Evolutionary conservation across 2,888 invertebrate genomes (phyloP).

Genomic region (Cantharis nigra): DNA sequence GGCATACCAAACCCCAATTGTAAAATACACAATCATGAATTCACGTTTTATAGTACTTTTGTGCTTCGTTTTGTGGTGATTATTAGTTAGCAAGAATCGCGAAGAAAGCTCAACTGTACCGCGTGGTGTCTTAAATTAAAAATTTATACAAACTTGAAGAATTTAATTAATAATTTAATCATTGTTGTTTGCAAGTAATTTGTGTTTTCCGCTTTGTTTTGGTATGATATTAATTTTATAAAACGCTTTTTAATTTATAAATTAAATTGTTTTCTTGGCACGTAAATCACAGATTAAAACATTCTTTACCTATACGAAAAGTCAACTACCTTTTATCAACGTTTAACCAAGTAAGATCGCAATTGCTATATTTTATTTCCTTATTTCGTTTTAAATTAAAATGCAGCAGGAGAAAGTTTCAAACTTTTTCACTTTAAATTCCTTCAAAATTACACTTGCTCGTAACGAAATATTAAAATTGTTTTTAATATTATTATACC

Average conservation of each 20-base stretch:
- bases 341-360: neutral
- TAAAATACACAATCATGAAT: slow-evolving; percentile 51
- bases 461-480: neutral
- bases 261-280: slow-evolving; percentile 33
- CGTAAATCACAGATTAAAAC: slow-evolving; percentile 24
- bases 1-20: slow-evolving; percentile 49
- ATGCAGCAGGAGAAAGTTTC: neutral
- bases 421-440: neutral
- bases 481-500: neutral
- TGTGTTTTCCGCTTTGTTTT: slow-evolving; percentile 36
- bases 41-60: slow-evolving; percentile 47
- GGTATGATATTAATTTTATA: slow-evolving; percentile 45
- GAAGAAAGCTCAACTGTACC: slow-evolving; percentile 38
- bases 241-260: slow-evolving; percentile 43
- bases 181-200: slow-evolving; percentile 50
- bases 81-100: slow-evolving; percentile 43
- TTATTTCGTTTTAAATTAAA: neutral
- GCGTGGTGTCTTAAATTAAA: slow-evolving; percentile 51
- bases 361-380: neutral
- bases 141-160: slow-evolving; percentile 50
- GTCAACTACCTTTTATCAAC: slow-evolving; percentile 11
- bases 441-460: neutral
- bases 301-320: slow-evolving; percentile 24
- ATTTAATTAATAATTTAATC: slow-evolving; percentile 55
- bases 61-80: slow-evolving; percentile 45